Conservation (phyloP, 2,113 vertebrate genomes). For the Hipposideros armiger region DNA sequence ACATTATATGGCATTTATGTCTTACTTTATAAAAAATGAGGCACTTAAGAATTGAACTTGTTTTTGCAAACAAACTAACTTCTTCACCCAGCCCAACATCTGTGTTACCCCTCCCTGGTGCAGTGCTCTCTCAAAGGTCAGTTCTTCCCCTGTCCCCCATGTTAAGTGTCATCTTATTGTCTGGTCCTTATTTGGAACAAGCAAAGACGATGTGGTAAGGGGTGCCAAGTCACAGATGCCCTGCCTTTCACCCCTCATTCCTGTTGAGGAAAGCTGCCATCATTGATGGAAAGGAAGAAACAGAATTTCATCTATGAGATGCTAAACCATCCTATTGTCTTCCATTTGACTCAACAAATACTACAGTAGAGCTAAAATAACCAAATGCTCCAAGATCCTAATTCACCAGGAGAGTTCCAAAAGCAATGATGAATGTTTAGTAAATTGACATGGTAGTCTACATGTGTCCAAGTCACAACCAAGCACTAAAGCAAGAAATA, state of each 20-base stretch:
- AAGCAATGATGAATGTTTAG: neutral
- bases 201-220: neutral
- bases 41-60: neutral
- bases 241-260: neutral
- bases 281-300: neutral
- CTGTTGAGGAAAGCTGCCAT: neutral
- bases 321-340: neutral
- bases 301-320: neutral
- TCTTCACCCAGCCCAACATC: neutral
- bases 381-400: neutral
- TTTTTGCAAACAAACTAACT: conserved; percentile 19
- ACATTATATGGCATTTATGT: neutral
- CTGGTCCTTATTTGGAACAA: neutral
- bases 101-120: neutral
- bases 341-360: neutral
- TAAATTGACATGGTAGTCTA: neutral
- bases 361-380: neutral
- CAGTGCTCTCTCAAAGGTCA: neutral
- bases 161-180: neutral
- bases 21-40: neutral
- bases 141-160: neutral
- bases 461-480: neutral
- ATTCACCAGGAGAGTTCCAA: neutral
- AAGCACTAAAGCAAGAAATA: neutral
- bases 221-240: neutral